Conservation (phyloP, 2,113 vertebrate genomes). For the Pycnonotus jocosus region DNA sequence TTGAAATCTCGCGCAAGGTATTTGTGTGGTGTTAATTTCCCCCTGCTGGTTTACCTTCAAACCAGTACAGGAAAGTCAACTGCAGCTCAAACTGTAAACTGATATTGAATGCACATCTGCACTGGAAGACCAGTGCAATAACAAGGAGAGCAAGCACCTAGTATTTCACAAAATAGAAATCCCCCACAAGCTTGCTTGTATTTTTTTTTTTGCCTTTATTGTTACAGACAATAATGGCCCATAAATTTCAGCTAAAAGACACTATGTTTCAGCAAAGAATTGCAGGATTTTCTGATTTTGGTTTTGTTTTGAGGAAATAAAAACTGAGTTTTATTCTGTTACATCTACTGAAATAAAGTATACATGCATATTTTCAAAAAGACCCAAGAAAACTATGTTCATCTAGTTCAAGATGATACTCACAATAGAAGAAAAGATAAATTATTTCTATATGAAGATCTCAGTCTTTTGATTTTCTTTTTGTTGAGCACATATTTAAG, state of each 20-base stretch:
- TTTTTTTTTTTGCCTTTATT: not conserved
- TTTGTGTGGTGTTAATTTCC: not conserved
- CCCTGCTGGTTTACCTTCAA: not conserved
- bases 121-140: not conserved
- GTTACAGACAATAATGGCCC: not conserved
- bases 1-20: not conserved
- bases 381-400: not conserved
- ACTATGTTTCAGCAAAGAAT: not conserved
- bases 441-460: not conserved
- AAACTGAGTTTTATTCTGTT: not conserved
- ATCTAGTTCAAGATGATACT: not conserved
- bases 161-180: not conserved
- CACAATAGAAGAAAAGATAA: not conserved
- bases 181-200: fast-evolving
- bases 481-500: not conserved
- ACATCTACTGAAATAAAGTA: not conserved
- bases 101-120: not conserved
- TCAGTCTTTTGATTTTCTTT: not conserved
- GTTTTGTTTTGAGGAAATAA: not conserved
- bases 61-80: not conserved
- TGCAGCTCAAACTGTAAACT: not conserved
- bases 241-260: not conserved
- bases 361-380: not conserved
- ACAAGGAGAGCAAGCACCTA: not conserved
- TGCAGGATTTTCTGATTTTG: not conserved